Conservation (phyloP, 1,140 invertebrate species). For the Neotoxoptera formosana region DNA sequence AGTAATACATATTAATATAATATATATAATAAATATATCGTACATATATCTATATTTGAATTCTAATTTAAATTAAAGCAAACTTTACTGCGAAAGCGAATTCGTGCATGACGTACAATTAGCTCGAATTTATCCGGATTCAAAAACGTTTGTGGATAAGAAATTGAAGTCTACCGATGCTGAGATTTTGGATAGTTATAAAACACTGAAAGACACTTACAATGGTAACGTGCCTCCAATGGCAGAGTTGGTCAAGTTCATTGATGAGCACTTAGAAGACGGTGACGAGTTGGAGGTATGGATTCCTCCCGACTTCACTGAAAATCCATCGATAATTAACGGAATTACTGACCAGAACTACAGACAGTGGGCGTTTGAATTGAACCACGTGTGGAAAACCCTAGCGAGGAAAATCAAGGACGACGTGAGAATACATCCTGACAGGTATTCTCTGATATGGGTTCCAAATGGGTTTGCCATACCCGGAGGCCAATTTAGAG, state of each 20-base stretch:
- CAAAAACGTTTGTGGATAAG: constrained; percentile 93
- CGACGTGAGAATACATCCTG: constrained; percentile 70
- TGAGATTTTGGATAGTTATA: constrained; percentile 58
- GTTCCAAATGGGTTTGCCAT: constrained; percentile 83
- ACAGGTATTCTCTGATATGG: constrained; percentile 76
- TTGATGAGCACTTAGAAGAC: constrained; percentile 65
- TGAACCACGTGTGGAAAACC: constrained; percentile 76
- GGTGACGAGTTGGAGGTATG: constrained; percentile 66
- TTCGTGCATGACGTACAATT: constrained; percentile 84
- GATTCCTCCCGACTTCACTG: constrained; percentile 72
- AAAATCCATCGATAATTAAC: constrained; percentile 70
- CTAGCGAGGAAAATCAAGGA: constrained; percentile 73
- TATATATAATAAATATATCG: too few relatives aligned
- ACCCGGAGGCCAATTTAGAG: constrained; percentile 78
- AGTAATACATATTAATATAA: too few relatives aligned
- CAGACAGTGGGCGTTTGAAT: constrained; percentile 67
- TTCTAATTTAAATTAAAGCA: neutral
- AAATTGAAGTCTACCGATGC: constrained; percentile 73
- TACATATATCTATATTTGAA: neutral
- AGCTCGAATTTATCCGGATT: constrained; percentile 78
- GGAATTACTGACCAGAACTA: constrained; percentile 73
- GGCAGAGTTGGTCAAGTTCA: constrained; percentile 63
- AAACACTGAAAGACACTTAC: constrained; percentile 59
- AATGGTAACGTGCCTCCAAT: constrained; percentile 62
- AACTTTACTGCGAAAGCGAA: constrained; percentile 84